These are phyloP conservation scores for Entomobrya proxima DNA, from an alignment of 2,888 invertebrate species.

Conservation along the genomic window DNA sequence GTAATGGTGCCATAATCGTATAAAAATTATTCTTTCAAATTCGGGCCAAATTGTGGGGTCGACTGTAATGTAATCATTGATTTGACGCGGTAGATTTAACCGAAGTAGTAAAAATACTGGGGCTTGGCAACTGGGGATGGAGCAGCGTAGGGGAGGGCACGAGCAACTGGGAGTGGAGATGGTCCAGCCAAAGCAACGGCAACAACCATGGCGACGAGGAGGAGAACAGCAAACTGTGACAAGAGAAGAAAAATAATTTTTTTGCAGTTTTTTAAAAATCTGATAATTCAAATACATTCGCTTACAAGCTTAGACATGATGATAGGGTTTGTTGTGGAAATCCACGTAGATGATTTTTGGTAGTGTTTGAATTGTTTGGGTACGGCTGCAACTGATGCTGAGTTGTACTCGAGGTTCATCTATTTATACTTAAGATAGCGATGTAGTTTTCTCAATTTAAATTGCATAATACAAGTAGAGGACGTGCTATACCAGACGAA, in stretches of 20 bases:
- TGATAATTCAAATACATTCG: not conserved
- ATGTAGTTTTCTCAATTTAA: no score
- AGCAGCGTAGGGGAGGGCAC: not conserved
- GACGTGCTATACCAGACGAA: no score
- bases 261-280: not conserved
- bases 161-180: not conserved
- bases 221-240: conserved; percentile 26
- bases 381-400: not conserved
- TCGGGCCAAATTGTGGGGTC: no score
- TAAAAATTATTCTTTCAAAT: no score
- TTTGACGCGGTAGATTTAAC: no score
- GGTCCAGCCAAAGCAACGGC: conserved; percentile 5
- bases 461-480: no score
- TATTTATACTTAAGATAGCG: not conserved
- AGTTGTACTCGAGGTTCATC: not conserved
- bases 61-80: no score
- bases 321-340: not conserved
- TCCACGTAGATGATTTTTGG: not conserved
- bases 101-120: no score
- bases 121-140: no score
- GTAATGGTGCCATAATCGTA: no score
- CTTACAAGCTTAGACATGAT: not conserved
- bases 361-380: not conserved
- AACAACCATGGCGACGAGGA: conserved; percentile 24
- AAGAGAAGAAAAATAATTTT: no score